A percentile compares a stretch with the other conserved stretches of the same genome.
These are phyloP conservation scores for Ophion obscuratus DNA, from an alignment of 2,888 invertebrate genomes.

Conservation along the genomic window DNA sequence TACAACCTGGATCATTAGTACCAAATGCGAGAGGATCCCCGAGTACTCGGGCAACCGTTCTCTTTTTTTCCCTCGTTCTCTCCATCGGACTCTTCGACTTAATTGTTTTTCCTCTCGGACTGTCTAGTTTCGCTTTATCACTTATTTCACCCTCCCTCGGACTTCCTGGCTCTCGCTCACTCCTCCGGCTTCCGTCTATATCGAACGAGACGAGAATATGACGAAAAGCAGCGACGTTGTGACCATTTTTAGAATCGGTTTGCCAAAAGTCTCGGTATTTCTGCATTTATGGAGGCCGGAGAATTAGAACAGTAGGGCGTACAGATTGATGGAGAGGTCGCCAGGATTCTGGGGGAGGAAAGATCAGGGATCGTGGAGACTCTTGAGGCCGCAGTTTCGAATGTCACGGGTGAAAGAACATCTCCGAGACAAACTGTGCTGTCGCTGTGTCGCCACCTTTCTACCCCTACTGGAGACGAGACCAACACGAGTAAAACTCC, in stretches of 20 bases:
- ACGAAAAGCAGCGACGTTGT: neutral
- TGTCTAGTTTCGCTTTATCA: slow-evolving; percentile 37
- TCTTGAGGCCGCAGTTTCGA: too few species aligned
- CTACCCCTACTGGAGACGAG: neutral
- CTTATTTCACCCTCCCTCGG: slow-evolving; percentile 31
- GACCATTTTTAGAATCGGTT: neutral
- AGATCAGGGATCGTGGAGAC: too few species aligned
- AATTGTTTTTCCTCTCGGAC: slow-evolving; percentile 45
- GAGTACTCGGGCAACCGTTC: slow-evolving; percentile 67
- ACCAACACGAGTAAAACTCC: neutral
- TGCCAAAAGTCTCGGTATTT: too few species aligned
- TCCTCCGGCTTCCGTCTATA: neutral
- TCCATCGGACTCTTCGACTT: slow-evolving; percentile 50
- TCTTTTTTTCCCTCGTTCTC: slow-evolving; percentile 53
- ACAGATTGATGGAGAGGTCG: too few species aligned
- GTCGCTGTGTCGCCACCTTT: neutral
- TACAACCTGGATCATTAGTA: slow-evolving; percentile 80
- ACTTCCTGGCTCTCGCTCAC: slow-evolving; percentile 1
- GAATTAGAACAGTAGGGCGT: neutral
- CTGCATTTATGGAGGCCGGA: too few species aligned
- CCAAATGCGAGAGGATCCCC: slow-evolving; percentile 74
- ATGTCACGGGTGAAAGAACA: neutral
- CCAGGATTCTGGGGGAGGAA: too few species aligned
- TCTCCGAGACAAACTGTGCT: neutral
- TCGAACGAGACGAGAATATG: neutral